phyloP scores from a whole-genome alignment of 2,888 invertebrate species.

The Odontomyia ornata region DNA sequence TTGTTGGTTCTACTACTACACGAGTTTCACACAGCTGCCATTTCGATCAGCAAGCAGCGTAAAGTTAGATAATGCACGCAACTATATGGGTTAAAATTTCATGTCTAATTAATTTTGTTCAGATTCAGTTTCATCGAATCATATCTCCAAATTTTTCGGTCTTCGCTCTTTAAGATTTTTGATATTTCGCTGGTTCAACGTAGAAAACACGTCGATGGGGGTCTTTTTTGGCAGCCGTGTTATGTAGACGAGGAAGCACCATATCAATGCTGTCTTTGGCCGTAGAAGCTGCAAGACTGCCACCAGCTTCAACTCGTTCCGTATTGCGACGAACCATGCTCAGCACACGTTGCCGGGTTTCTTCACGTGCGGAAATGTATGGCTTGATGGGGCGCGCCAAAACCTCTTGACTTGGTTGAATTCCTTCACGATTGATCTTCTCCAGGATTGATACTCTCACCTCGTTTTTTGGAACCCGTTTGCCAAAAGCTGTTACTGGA shows the following conservation, averaged over 20 bases:
- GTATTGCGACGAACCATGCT: slow-evolving; percentile 69
- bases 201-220: slow-evolving; percentile 66
- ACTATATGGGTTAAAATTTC: slow-evolving; percentile 35
- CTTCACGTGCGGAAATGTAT: slow-evolving; percentile 74
- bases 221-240: slow-evolving; percentile 65
- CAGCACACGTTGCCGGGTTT: slow-evolving; percentile 72
- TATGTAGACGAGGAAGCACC: slow-evolving; percentile 71
- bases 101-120: slow-evolving; percentile 3
- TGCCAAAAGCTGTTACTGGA: slow-evolving; percentile 86
- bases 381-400: slow-evolving; percentile 72
- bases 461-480: slow-evolving; percentile 64
- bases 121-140: too few species aligned
- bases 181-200: slow-evolving; percentile 48
- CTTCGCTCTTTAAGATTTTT: slow-evolving; percentile 24
- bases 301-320: slow-evolving; percentile 68
- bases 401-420: slow-evolving; percentile 70
- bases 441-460: slow-evolving; percentile 64
- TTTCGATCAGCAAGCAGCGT: slow-evolving; percentile 11
- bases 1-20: neutral
- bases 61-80: slow-evolving; percentile 26
- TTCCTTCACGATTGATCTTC: slow-evolving; percentile 70
- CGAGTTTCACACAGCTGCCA: slow-evolving; percentile 5
- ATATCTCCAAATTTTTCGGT: too few species aligned
- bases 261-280: slow-evolving; percentile 73
- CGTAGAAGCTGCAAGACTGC: slow-evolving; percentile 68